Percentiles rank a stretch among this genome's conserved stretches.
These are phyloP conservation scores for Carassius carassius DNA, from an alignment of 2,113 vertebrate species.

Conservation along the genomic window DNA sequence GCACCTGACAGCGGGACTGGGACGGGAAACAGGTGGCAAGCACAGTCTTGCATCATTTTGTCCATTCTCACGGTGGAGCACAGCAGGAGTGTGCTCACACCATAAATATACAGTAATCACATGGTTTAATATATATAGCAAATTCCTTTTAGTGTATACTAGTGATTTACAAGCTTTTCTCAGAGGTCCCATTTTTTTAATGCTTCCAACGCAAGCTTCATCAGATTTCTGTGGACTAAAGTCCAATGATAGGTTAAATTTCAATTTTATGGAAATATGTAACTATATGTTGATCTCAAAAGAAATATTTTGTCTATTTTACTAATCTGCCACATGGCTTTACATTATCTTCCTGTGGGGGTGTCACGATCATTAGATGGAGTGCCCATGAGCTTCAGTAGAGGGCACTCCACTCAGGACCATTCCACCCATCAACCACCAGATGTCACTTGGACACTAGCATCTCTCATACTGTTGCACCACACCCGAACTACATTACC, in stretches of 20 bases:
- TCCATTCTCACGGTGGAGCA: conserved; percentile 34
- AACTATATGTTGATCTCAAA: background rate
- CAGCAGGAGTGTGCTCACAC: conserved; percentile 12
- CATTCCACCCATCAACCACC: too few relatives aligned
- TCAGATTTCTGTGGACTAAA: background rate
- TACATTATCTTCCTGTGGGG: background rate
- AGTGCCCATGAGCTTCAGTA: too few relatives aligned
- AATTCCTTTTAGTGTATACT: background rate
- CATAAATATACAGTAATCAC: conserved; percentile 16
- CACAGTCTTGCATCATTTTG: conserved; percentile 20
- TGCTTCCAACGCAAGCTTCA: background rate
- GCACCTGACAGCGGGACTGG: conserved; percentile 1
- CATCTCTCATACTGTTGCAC: too few relatives aligned
- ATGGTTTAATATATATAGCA: conserved; percentile 19
- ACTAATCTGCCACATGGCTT: background rate
- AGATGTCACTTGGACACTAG: too few relatives aligned
- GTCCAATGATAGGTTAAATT: background rate
- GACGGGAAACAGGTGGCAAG: conserved; percentile 49
- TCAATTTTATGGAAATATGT: background rate
- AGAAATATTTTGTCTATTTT: background rate
- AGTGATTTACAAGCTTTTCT: background rate
- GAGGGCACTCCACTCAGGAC: too few relatives aligned
- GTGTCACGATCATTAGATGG: too few relatives aligned
- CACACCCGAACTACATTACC: too few relatives aligned
- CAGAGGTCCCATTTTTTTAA: background rate